Base-by-base conservation (phyloP, 2,797 vertebrate genomes). In the Leptoclinus maculatus region DNA sequence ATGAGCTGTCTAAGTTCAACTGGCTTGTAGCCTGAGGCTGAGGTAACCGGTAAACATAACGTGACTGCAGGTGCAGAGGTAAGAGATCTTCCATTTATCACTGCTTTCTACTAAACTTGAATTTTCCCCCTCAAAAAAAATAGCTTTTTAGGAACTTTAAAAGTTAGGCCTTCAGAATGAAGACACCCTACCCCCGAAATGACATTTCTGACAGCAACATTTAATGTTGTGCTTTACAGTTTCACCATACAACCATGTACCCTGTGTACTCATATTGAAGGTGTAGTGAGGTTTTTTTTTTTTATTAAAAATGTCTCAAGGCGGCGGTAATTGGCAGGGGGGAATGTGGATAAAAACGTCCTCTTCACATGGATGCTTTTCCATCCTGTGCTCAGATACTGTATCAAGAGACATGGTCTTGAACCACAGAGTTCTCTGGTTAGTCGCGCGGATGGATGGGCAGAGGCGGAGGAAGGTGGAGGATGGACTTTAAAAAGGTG, bases 361-460 rank as follows among this genome's bases (percentile, higher is more conserved):
- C 71, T 91, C 68, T 83, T 75, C 88, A 90, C 85, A 84, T 81
- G 89, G 80, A 83, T 76, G 78, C 78, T 65, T 86, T 74, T 70
- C 79, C 85, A 79, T 89, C 34, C 77, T 62, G 81, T 84, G 87
- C 71, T 90, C 84, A 77, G 64, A 78, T 68, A 67, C 74, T 89
- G 78, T 80, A 91, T 87, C 85, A 76, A 80, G 73, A 88, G 74
- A 87, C 51, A 17, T 4, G 58, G 66, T 73, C 78, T 32, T 32
- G 63, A 70, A 85, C 70, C 79, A 66, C 66, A 56, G 73, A 36
- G 74, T 13, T 54, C 54, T 16, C 72, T 66, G 88, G 74, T 85
- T 87, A 80, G 83, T 87, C 86, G 79, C 56, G 63, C 27, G 56
- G 80, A 88, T 83, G 85, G 66, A 79, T 49, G 85, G 74, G 49